phyloP scores from a whole-genome alignment of 2,797 vertebrate genomes.

The Urosaurus nigricauda region DNA sequence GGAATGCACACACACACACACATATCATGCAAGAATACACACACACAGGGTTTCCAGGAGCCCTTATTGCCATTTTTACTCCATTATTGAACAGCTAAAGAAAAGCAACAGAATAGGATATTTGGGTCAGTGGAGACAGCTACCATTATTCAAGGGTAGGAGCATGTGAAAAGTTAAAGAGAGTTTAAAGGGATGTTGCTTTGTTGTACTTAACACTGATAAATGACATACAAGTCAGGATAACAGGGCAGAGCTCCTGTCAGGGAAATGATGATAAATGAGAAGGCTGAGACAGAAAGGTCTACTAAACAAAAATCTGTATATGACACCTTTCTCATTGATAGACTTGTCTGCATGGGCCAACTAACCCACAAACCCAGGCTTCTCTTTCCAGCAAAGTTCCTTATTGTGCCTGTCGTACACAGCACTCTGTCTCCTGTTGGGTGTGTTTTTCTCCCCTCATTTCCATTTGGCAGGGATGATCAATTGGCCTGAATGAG shows the following conservation, averaged over 20 bases:
- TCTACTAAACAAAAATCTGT: slow-evolving; percentile 73
- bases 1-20: slow-evolving; percentile 35
- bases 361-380: slow-evolving; percentile 44
- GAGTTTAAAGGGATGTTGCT: slow-evolving; percentile 76
- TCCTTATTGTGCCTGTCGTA: slow-evolving; percentile 43
- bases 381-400: slow-evolving; percentile 49
- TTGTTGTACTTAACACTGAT: slow-evolving; percentile 79
- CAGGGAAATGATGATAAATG: slow-evolving; percentile 79
- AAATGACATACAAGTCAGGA: slow-evolving; percentile 80
- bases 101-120: slow-evolving; percentile 64
- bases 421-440: slow-evolving; percentile 31
- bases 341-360: slow-evolving; percentile 68
- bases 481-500: slow-evolving; percentile 66
- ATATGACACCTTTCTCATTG: slow-evolving; percentile 72
- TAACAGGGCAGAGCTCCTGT: slow-evolving; percentile 76
- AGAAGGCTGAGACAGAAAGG: slow-evolving; percentile 69
- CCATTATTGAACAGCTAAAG: slow-evolving; percentile 59
- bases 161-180: slow-evolving; percentile 75
- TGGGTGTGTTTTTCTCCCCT: slow-evolving; percentile 51
- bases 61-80: slow-evolving; percentile 65
- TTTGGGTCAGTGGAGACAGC: slow-evolving; percentile 70
- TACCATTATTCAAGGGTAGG: slow-evolving; percentile 75
- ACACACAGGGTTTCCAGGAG: slow-evolving; percentile 48
- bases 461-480: slow-evolving; percentile 51
- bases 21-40: slow-evolving; percentile 50